These are phyloP conservation scores for Luehdorfia chinensis DNA, from an alignment of 1,140 invertebrate species.

Conservation along the genomic window DNA sequence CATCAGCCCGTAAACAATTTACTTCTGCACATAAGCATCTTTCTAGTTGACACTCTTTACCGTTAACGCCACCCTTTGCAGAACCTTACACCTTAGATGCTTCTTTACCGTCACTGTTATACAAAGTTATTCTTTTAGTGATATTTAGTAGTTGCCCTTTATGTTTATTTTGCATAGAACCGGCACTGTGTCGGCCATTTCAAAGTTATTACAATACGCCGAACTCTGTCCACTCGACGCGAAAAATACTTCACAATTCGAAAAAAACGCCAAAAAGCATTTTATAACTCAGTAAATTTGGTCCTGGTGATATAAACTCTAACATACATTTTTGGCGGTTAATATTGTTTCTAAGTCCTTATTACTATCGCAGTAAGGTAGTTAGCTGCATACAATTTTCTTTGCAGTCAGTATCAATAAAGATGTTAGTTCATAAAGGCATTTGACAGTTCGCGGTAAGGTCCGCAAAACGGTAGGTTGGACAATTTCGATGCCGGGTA, in stretches of 20 bases:
- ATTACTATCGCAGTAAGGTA: neutral
- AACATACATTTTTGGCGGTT: too few species aligned
- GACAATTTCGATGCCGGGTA: constrained; percentile 61
- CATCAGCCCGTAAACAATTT: too few species aligned
- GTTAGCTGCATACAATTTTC: neutral
- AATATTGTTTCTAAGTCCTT: neutral
- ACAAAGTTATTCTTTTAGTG: too few species aligned
- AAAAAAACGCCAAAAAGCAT: constrained; percentile 46
- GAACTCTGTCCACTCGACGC: constrained; percentile 37
- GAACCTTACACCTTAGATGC: too few species aligned
- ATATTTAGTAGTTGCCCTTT: too few species aligned
- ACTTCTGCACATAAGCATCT: too few species aligned
- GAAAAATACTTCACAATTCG: constrained; percentile 36
- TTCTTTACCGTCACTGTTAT: too few species aligned
- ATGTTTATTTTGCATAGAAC: too few species aligned
- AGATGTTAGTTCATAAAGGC: constrained; percentile 47
- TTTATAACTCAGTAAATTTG: constrained; percentile 68
- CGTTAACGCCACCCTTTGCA: too few species aligned
- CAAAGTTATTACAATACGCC: constrained; percentile 24
- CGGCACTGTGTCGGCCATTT: constrained; percentile 15
- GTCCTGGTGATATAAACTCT: constrained; percentile 62
- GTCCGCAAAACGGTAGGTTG: constrained; percentile 67
- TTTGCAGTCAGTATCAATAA: constrained; percentile 10
- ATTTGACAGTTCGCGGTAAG: constrained; percentile 72
- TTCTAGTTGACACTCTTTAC: too few species aligned